These are phyloP conservation scores for cattle (Bos taurus) DNA, from an alignment of 2,113 vertebrate genomes.

Conservation along the genomic window DNA sequence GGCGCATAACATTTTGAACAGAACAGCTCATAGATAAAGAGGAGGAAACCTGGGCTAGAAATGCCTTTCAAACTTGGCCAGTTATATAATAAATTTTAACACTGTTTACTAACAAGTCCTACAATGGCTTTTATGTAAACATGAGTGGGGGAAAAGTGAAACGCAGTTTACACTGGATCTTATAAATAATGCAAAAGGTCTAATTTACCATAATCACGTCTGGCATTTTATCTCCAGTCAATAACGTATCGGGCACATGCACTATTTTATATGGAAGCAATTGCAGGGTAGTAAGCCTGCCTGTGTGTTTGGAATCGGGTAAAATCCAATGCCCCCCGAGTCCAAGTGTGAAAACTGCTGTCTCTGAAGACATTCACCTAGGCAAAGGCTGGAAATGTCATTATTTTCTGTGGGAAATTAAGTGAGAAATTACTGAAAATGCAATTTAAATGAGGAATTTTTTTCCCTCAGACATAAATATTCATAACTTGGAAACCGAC, in stretches of 20 bases:
- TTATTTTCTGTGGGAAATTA: conserved; percentile 67
- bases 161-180: background rate
- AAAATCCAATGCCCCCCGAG: conserved; percentile 1
- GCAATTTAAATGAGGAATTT: conserved; percentile 69
- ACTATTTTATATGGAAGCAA: background rate
- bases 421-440: conserved; percentile 68
- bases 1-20: background rate
- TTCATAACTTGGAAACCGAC: conserved; percentile 72
- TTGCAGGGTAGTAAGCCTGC: background rate
- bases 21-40: background rate
- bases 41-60: background rate
- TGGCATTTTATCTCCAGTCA: conserved; percentile 51
- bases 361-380: conserved; percentile 57
- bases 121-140: conserved; percentile 21
- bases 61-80: background rate
- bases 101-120: conserved; percentile 55
- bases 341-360: background rate
- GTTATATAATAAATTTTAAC: conserved; percentile 31
- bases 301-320: conserved; percentile 3
- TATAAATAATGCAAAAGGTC: conserved; percentile 72
- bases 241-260: conserved; percentile 21
- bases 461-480: conserved; percentile 69
- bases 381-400: conserved; percentile 58
- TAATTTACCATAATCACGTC: conserved; percentile 64
- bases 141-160: background rate